Conservation (phyloP, 2,888 invertebrate genomes). For the Leptinotarsa peninsularis region DNA sequence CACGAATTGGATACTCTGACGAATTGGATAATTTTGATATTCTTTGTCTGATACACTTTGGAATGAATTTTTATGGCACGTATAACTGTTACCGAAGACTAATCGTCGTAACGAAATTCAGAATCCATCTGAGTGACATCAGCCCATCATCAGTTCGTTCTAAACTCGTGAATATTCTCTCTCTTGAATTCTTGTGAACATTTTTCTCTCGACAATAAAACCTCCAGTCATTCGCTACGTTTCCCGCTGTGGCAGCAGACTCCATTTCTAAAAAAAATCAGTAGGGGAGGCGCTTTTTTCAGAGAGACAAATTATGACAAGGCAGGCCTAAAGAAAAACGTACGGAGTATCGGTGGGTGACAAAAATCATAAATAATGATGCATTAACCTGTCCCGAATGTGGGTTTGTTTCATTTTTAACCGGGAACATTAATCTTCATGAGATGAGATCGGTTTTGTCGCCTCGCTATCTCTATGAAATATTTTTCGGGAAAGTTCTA, state of each 20-base stretch:
- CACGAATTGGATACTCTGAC: no score
- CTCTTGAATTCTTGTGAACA: not conserved
- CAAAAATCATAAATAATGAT: slow-evolving; percentile 59
- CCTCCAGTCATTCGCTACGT: not conserved
- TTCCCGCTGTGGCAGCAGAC: not conserved
- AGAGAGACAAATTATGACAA: slow-evolving; percentile 40
- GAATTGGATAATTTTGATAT: no score
- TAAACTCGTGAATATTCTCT: not conserved
- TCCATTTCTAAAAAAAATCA: slow-evolving; percentile 30
- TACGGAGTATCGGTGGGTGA: slow-evolving; percentile 43
- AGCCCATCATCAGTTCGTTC: not conserved
- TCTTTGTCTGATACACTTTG: no score
- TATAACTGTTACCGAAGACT: no score
- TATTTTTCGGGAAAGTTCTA: slow-evolving; percentile 44
- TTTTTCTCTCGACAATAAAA: slow-evolving; percentile 4
- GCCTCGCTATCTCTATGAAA: slow-evolving; percentile 47
- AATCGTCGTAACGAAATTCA: no score
- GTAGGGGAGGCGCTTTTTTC: slow-evolving; percentile 34
- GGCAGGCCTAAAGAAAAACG: slow-evolving; percentile 38
- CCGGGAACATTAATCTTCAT: slow-evolving; percentile 57
- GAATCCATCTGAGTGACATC: not conserved
- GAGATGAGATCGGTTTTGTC: slow-evolving; percentile 48
- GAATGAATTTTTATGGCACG: no score
- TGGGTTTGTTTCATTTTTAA: slow-evolving; percentile 57
- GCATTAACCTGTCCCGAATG: slow-evolving; percentile 58